A percentile compares a stretch with the other conserved stretches of the same genome.
phyloP scores from a whole-genome alignment of 2,113 vertebrate genomes.

The Chloropsis cyanopogon region DNA sequence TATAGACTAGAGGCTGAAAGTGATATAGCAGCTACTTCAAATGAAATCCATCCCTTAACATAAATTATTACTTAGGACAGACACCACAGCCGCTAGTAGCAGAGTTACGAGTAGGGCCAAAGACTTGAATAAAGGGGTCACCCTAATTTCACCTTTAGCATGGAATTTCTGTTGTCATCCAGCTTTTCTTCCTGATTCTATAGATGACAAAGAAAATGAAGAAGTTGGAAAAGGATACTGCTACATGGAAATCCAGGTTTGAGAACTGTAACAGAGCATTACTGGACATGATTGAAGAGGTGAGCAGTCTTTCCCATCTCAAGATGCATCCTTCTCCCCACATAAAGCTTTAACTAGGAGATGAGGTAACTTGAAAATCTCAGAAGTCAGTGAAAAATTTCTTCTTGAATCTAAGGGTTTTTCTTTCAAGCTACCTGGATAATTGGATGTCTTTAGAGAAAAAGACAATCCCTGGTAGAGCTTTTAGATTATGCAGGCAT shows the following conservation, averaged over 20 bases:
- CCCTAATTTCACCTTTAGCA: neutral
- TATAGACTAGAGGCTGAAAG: neutral
- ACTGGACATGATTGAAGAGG: constrained; percentile 93
- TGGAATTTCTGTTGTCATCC: neutral
- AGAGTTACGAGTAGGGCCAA: neutral
- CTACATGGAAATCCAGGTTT: constrained; percentile 91
- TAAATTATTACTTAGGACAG: neutral
- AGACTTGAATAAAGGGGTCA: neutral
- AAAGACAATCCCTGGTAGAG: neutral
- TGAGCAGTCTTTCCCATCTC: constrained; percentile 60
- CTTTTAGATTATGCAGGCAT: neutral
- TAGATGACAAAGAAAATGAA: constrained; percentile 98
- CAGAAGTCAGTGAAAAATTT: neutral
- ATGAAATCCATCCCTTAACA: neutral
- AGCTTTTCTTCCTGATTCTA: constrained; percentile 34
- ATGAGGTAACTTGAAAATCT: neutral
- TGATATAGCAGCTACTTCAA: neutral
- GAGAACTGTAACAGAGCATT: constrained; percentile 96
- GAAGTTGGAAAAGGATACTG: constrained; percentile 92
- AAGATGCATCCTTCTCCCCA: neutral
- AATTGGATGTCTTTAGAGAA: neutral
- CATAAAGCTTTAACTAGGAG: neutral
- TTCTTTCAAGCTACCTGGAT: neutral
- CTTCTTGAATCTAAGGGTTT: neutral
- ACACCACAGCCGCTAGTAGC: neutral